Evolutionary conservation across 2,797 vertebrate genomes (phyloP).

Genomic region (Molothrus ater): DNA sequence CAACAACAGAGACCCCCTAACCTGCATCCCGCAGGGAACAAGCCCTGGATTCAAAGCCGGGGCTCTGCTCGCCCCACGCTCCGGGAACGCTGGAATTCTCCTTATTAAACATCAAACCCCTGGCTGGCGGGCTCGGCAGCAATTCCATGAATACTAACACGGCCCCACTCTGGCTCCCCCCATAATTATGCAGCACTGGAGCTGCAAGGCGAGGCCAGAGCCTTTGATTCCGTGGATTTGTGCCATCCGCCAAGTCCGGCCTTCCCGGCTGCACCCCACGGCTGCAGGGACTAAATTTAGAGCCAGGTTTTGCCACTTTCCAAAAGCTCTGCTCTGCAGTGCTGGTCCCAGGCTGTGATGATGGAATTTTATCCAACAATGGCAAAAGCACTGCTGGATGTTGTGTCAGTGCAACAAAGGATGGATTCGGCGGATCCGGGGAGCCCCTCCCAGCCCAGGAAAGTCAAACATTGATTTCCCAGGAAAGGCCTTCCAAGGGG

Average conservation of each 20-base stretch:
- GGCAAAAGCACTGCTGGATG: neutral
- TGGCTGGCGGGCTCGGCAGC: neutral
- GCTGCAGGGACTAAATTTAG: conserved; percentile 12
- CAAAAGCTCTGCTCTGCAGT: neutral
- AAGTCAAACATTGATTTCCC: neutral
- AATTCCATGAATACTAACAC: neutral
- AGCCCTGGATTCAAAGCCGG: neutral
- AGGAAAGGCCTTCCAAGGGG: neutral
- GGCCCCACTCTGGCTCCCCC: neutral
- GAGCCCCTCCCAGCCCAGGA: neutral
- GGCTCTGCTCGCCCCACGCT: neutral
- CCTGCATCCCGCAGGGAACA: neutral
- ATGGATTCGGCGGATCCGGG: neutral
- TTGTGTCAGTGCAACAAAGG: neutral
- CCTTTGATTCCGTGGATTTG: neutral
- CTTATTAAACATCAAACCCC: neutral
- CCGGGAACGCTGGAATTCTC: neutral
- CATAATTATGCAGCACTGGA: neutral
- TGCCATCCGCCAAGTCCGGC: neutral
- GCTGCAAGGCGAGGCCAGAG: neutral
- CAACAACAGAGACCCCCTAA: neutral
- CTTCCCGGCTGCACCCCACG: neutral
- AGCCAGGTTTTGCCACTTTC: conserved; percentile 19
- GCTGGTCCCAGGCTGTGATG: neutral
- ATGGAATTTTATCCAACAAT: neutral